Base-by-base conservation (phyloP, 2,888 invertebrate genomes). In the Lacanobia oleracea region DNA sequence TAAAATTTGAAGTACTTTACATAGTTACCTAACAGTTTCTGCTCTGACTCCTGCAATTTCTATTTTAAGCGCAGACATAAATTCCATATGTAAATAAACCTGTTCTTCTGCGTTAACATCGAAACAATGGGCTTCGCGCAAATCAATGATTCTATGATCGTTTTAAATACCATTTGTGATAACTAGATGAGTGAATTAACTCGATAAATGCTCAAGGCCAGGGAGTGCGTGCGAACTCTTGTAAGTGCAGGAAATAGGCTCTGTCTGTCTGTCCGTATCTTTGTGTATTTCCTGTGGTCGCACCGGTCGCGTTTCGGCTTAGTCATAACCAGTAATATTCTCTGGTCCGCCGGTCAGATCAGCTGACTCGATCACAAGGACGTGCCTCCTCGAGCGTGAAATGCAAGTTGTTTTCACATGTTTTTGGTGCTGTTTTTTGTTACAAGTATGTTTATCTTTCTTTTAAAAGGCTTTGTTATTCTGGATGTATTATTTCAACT, bases 181-280 rank as follows among this genome's bases (percentile, higher is more conserved):
- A 72, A 77, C 79, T 59, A 70, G 81, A 82, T 80, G 78, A 82
- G 73, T 75, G 79, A 83, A 78, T 83, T 78, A 79, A 80, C 77
- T 74, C 64, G 66, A 82, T 70, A 70, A 67, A 62, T 18, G 45
- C 27, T 69, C 87, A 90, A 91, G 90, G 90, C 86, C 82, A 60
- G 69, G 71, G 83, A 88, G 86, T 86, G 88, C 86, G 86, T 88
- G 87, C 81, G 88, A 90, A 87, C 84, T 88, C 88, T 86, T 86
- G 82, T 86, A 84, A 90, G 87, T 90, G 88, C 90, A 91, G 93
- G 93, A 93, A 94, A 88, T 88, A 81, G 83, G 75, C 77, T 86
- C 85, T 84, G 84, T 85, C 67, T 64, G 67, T 77, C 57, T 75
- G 65, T 65, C 71, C 33, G 77, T 75, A 53, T 86, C 83, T 84